Evolutionary conservation across 2,888 invertebrate species (phyloP), one percentile per base, ranked within the genome.

Genomic region (Brachypalpus laphriformis): DNA sequence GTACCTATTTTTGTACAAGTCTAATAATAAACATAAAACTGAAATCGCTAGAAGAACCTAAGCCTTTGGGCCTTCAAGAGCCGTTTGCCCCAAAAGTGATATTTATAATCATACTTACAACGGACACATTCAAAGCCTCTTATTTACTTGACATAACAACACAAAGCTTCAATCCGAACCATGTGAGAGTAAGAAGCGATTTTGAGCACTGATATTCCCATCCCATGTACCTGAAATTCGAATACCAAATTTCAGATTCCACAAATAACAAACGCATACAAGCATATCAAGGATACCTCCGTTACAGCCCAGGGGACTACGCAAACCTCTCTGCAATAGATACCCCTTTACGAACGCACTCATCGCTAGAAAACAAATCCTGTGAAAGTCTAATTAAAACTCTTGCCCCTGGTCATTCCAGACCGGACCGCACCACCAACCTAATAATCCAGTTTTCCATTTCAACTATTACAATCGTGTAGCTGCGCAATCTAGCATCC

Each of bases 371-470:
- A 42, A 42, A 16, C 25, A 42, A 4, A 25, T 61, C 16, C 22
- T 2, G 40, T 42, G 42, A 16, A 57, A 37, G 31, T 72, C 65
- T 74, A 80, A 74, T 80, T 65, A 80, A 74, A 80, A 72, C 57
- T 49, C 71, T 57, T 78, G 54, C 61, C 45, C 34, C 54, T 34
- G 57, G 31, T 34, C 56, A 45, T 25, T 5, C 25, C 54, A 28
- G n/a, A 42, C 54, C 45, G 42, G 51, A 65, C 63, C 54, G n/a
- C n/a, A 57, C 65, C 34, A 57, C 1, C 31, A 57, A 74, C 63
- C 72, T 72, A 49, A 72, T 77, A 77, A 66, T 71, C 77, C 57
- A 77, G 71, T 82, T 71, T 59, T 57, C 34, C 14, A 25, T 37
- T 45, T 61, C 28, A n/a, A 25, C 22, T 14, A 25, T 25, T 25